phyloP scores from a whole-genome alignment of 2,888 invertebrate genomes.

The Drosophila fulvimacula region DNA sequence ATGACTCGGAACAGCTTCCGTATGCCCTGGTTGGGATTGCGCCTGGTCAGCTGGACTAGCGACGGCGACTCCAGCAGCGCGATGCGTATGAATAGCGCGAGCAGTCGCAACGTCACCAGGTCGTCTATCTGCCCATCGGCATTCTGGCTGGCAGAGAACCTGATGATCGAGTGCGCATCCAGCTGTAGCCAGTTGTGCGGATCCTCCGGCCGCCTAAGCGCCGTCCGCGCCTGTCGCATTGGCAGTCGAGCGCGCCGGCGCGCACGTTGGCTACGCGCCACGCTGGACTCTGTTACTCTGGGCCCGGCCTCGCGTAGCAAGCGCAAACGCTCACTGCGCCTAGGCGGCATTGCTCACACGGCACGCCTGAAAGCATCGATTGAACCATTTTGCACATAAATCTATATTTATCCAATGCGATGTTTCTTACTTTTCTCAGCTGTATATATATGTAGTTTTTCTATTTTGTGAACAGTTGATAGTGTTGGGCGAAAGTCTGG shows the following conservation, averaged over 20 bases:
- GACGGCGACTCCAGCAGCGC: conserved; percentile 33
- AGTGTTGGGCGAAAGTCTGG: background rate
- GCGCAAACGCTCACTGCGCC: conserved; percentile 40
- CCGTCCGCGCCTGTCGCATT: background rate
- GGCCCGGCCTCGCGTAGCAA: conserved; percentile 2
- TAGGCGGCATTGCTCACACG: background rate
- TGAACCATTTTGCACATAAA: conserved; percentile 1
- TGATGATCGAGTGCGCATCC: background rate
- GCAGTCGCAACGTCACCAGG: background rate
- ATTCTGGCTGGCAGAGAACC: no score
- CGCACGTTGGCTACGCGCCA: no score
- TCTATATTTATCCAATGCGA: background rate
- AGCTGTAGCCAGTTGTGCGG: conserved; percentile 2
- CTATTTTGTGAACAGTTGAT: background rate
- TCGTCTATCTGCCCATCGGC: background rate
- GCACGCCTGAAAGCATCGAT: background rate
- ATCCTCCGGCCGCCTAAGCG: background rate
- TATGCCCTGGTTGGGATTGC: conserved; percentile 17
- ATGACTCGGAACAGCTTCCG: conserved; percentile 22
- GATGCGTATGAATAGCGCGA: conserved; percentile 13
- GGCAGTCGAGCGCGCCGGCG: background rate
- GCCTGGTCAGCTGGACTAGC: conserved; percentile 15
- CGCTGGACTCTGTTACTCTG: background rate
- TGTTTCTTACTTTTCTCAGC: conserved; percentile 9
- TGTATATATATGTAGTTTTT: no score